Evolutionary conservation across 2,797 vertebrate genomes (phyloP).

Genomic region (Toxotes lorentzi): DNA sequence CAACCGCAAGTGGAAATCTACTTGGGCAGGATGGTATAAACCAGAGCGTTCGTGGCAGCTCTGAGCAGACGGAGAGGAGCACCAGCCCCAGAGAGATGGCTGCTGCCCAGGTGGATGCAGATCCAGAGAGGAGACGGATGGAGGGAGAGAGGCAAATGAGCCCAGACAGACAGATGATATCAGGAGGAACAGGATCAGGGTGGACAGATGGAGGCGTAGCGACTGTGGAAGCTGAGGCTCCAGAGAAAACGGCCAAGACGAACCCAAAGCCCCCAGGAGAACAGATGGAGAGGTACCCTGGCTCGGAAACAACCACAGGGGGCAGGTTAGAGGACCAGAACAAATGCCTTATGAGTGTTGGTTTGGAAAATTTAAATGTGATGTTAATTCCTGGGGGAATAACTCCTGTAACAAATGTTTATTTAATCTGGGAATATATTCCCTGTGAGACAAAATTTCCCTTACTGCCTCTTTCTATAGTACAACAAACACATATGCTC

Average conservation of each 20-base stretch:
- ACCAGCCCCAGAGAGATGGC: conserved; percentile 47
- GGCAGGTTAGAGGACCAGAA: conserved; percentile 69
- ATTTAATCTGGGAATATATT: conserved; percentile 11
- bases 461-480: neutral
- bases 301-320: conserved; percentile 47
- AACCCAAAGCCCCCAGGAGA: conserved; percentile 60
- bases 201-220: conserved; percentile 60
- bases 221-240: conserved; percentile 45
- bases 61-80: conserved; percentile 42
- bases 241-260: conserved; percentile 55
- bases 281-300: conserved; percentile 67
- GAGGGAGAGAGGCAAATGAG: conserved; percentile 25
- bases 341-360: conserved; percentile 18
- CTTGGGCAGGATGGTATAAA: conserved; percentile 76
- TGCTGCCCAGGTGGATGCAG: conserved; percentile 54
- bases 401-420: neutral
- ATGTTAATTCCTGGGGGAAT: conserved; percentile 7
- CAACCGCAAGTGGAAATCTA: conserved; percentile 83
- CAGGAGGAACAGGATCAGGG: conserved; percentile 39
- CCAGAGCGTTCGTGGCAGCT: conserved; percentile 60
- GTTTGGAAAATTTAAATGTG: conserved; percentile 15
- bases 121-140: conserved; percentile 31
- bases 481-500: neutral
- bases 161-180: conserved; percentile 50
- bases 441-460: no score